These are phyloP conservation scores for Drosophila albomicans DNA, from an alignment of 1,140 invertebrate species.

Conservation along the genomic window DNA sequence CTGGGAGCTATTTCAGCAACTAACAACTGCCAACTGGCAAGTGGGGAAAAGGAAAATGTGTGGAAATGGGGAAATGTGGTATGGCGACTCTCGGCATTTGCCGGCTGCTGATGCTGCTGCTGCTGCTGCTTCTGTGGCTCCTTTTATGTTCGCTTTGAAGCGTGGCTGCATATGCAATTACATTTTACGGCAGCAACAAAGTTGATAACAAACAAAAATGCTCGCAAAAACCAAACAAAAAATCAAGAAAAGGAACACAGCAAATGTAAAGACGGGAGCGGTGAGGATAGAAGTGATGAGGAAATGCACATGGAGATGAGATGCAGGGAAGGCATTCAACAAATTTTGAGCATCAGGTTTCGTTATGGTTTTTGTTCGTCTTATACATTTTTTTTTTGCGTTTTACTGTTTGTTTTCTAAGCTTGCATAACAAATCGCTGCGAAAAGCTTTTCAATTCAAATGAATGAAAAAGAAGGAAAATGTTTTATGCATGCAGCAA, in stretches of 20 bases:
- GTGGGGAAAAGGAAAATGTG: background rate
- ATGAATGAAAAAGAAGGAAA: constrained; percentile 73
- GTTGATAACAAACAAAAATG: constrained; percentile 74
- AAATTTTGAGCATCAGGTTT: constrained; percentile 78
- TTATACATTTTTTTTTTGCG: constrained; percentile 22
- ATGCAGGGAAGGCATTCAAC: constrained; percentile 64
- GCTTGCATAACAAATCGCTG: constrained; percentile 81
- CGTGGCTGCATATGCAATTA: constrained; percentile 81
- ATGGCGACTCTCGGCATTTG: constrained; percentile 1
- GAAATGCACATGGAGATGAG: constrained; percentile 9
- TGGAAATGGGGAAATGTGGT: background rate
- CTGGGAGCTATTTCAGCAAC: constrained; percentile 21
- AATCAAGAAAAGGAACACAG: constrained; percentile 17
- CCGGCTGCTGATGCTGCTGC: constrained; percentile 28
- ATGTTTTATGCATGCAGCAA: constrained; percentile 76
- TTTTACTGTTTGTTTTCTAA: constrained; percentile 77
- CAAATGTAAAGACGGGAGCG: constrained; percentile 13
- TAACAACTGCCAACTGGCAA: constrained; percentile 13
- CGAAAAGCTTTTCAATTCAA: constrained; percentile 82
- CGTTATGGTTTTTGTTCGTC: constrained; percentile 57
- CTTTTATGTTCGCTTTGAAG: constrained; percentile 71
- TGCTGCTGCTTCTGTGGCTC: constrained; percentile 35
- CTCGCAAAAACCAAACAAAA: constrained; percentile 29
- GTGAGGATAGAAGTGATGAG: too few species aligned
- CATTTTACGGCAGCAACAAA: constrained; percentile 77